Evolutionary conservation across 1,140 invertebrate species (phyloP).

Genomic region (Drosophila sulfurigaster): DNA sequence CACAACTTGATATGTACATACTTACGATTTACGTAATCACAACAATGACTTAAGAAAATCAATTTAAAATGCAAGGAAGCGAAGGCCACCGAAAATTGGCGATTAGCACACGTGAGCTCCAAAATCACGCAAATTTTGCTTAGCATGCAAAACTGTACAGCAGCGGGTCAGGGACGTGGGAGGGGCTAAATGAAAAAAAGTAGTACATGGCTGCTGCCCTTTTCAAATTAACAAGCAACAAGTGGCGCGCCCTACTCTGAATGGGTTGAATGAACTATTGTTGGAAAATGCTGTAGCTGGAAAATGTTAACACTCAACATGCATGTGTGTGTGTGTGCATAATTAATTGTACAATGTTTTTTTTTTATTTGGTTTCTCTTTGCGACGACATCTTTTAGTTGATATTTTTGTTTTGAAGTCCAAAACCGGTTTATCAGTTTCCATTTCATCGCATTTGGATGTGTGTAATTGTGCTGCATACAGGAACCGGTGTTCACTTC

Average conservation of each 20-base stretch:
- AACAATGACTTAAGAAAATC: conserved; percentile 19
- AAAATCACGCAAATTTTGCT: conserved; percentile 13
- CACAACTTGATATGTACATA: not conserved
- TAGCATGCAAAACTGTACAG: conserved; percentile 3
- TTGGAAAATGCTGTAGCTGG: conserved; percentile 65
- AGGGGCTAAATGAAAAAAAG: conserved; percentile 23
- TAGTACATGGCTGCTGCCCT: conserved; percentile 27
- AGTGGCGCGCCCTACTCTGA: conserved; percentile 54
- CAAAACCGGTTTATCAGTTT: conserved; percentile 71
- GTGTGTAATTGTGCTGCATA: conserved; percentile 27
- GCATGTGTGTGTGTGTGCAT: conserved; percentile 19
- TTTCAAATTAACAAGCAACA: conserved; percentile 65
- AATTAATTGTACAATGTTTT: conserved; percentile 31
- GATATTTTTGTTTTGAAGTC: conserved; percentile 63
- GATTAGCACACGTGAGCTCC: not conserved
- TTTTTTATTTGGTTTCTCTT: conserved; percentile 35
- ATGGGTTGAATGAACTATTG: conserved; percentile 68
- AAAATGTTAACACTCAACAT: conserved; percentile 54
- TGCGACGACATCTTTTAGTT: conserved; percentile 15
- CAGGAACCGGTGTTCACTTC: conserved; percentile 59
- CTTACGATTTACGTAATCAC: conserved; percentile 32
- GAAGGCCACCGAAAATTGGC: conserved; percentile 1
- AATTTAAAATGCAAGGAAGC: conserved; percentile 24
- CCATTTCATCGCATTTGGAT: conserved; percentile 55
- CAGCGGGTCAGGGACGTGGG: conserved; percentile 20